phyloP scores from a whole-genome alignment of 1,140 invertebrate genomes.

The Conus ventricosus region DNA sequence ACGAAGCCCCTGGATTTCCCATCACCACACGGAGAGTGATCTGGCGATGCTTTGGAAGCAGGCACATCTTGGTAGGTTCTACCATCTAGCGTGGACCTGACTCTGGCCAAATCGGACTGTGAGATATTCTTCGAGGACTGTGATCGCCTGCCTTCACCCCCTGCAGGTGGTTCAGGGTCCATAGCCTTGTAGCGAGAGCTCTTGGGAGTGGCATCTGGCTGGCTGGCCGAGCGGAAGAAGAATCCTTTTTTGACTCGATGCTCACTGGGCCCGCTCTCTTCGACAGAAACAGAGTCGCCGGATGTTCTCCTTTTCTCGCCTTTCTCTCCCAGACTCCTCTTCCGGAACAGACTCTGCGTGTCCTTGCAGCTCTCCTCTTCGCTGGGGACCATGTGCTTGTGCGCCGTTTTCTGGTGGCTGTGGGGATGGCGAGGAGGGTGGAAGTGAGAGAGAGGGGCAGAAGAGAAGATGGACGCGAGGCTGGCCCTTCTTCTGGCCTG shows the following conservation, averaged over 20 bases:
- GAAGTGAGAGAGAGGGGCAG: background rate
- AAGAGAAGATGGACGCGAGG: constrained; percentile 26
- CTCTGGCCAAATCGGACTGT: background rate
- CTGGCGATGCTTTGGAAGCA: background rate
- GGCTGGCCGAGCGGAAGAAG: background rate
- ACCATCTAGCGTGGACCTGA: background rate
- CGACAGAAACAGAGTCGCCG: background rate
- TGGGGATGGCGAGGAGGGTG: constrained; percentile 8
- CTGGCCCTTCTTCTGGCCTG: constrained; percentile 23
- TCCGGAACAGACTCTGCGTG: background rate
- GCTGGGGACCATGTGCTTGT: background rate
- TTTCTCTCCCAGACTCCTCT: background rate
- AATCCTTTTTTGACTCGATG: background rate
- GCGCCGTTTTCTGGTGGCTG: background rate
- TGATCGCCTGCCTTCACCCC: background rate
- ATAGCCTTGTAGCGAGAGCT: background rate
- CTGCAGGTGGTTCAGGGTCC: background rate
- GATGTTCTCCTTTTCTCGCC: background rate
- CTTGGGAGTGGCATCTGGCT: background rate
- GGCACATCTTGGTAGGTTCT: no score
- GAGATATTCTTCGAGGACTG: background rate
- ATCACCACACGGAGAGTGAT: background rate
- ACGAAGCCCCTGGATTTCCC: background rate
- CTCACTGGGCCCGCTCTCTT: background rate
- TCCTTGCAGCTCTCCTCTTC: background rate